These are phyloP conservation scores for Podarcis muralis DNA, from an alignment of 2,113 vertebrate genomes.

Conservation along the genomic window DNA sequence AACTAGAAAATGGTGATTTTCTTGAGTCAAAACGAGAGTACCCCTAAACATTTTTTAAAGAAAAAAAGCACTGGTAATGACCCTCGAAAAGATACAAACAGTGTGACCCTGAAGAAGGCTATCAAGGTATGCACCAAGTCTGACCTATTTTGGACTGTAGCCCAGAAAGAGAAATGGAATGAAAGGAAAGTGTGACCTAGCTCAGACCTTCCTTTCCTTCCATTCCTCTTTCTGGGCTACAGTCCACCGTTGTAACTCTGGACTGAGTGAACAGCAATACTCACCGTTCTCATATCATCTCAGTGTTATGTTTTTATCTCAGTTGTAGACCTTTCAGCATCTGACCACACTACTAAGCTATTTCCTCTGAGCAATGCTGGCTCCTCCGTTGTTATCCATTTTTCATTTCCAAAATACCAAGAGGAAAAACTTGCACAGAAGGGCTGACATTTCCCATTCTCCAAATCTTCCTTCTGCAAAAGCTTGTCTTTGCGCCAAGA, in stretches of 20 bases:
- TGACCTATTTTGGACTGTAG: too few relatives aligned
- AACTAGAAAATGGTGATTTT: too few relatives aligned
- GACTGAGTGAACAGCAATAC: neutral
- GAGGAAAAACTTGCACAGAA: conserved; percentile 30
- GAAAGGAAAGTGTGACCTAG: neutral
- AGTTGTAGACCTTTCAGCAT: neutral
- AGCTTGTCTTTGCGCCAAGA: neutral
- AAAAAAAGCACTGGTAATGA: too few relatives aligned
- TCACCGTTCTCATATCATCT: neutral
- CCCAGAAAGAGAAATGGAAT: too few relatives aligned
- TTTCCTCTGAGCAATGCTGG: conserved; percentile 3
- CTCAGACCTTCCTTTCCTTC: too few relatives aligned
- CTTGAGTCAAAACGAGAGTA: too few relatives aligned
- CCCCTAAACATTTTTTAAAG: too few relatives aligned
- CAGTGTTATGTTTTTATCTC: neutral
- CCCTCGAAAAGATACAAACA: neutral
- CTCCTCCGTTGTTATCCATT: conserved; percentile 13
- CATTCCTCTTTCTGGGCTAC: neutral
- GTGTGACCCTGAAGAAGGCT: neutral
- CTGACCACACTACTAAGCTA: conserved; percentile 5
- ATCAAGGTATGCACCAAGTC: neutral
- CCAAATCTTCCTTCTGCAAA: conserved; percentile 24
- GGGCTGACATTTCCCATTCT: conserved; percentile 38
- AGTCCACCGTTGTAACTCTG: neutral
- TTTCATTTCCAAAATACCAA: conserved; percentile 20